phyloP scores from a whole-genome alignment of 2,113 vertebrate species.

The Salminus brasiliensis region DNA sequence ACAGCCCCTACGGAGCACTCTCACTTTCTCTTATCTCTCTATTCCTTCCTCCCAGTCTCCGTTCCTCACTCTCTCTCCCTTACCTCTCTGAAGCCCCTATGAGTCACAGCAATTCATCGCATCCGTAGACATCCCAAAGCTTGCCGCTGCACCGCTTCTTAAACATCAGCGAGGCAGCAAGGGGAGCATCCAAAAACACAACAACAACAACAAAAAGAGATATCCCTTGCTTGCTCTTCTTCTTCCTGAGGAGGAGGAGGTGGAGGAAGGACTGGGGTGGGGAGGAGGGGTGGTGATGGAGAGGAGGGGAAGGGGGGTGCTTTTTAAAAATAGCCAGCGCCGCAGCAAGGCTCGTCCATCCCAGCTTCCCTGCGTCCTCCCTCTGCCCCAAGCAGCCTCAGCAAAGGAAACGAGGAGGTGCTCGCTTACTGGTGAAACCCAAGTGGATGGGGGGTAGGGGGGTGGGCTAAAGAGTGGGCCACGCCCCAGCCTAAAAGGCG shows the following conservation, averaged over 20 bases:
- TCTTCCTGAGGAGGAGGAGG: conserved; percentile 62
- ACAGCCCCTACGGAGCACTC: background rate
- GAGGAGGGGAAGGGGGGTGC: conserved; percentile 6
- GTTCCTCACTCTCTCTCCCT: conserved; percentile 50
- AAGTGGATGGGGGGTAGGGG: conserved; percentile 16
- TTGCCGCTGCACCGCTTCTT: conserved; percentile 22
- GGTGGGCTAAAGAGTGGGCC: conserved; percentile 51
- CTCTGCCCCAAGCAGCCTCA: conserved; percentile 63
- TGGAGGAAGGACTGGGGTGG: conserved; percentile 9
- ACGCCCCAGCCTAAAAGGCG: conserved; percentile 73
- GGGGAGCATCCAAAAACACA: conserved; percentile 53
- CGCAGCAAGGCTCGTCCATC: conserved; percentile 65
- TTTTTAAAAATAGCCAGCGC: conserved; percentile 75
- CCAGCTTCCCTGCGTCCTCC: conserved; percentile 63
- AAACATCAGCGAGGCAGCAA: conserved; percentile 29
- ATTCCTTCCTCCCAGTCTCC: conserved; percentile 10
- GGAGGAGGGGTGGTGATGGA: background rate
- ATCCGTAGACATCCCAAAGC: conserved; percentile 63
- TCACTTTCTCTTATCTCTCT: background rate
- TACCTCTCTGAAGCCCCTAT: conserved; percentile 72
- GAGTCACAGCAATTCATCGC: conserved; percentile 69
- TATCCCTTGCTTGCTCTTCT: conserved; percentile 68
- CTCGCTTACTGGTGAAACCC: conserved; percentile 47
- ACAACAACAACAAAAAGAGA: conserved; percentile 58
- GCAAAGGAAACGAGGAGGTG: conserved; percentile 63